phyloP scores from a whole-genome alignment of 2,888 invertebrate species.

The Pristionchus mayeri region DNA sequence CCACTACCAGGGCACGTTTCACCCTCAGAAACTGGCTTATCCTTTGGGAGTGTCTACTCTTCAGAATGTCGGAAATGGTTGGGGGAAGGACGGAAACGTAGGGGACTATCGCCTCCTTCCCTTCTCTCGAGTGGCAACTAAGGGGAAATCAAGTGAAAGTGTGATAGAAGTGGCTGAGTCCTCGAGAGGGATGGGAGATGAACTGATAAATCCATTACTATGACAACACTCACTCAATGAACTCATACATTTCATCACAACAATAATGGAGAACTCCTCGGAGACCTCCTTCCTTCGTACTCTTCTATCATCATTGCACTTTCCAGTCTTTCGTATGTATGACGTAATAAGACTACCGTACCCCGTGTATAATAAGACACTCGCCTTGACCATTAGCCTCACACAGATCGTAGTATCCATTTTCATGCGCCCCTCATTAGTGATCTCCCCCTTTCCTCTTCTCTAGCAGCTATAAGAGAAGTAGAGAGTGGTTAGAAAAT shows the following conservation, averaged over 20 bases:
- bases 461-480: background rate
- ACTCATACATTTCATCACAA: background rate
- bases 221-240: background rate
- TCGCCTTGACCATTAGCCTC: constrained; percentile 31
- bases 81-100: background rate
- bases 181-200: background rate
- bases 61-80: background rate
- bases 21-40: background rate
- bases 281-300: background rate
- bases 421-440: constrained; percentile 23
- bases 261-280: background rate
- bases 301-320: background rate
- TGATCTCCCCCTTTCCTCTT: background rate
- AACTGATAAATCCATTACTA: background rate
- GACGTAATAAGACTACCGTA: constrained; percentile 3
- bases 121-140: no score
- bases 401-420: background rate
- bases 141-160: no score
- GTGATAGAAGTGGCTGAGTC: no score
- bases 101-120: no score
- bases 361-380: constrained; percentile 12
- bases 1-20: background rate
- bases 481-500: background rate
- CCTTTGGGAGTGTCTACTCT: background rate
- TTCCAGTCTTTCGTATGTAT: background rate